A percentile compares a stretch with the other conserved stretches of the same genome.
Evolutionary conservation across 2,113 vertebrate genomes (phyloP).

Genomic region (Anolis carolinensis): DNA sequence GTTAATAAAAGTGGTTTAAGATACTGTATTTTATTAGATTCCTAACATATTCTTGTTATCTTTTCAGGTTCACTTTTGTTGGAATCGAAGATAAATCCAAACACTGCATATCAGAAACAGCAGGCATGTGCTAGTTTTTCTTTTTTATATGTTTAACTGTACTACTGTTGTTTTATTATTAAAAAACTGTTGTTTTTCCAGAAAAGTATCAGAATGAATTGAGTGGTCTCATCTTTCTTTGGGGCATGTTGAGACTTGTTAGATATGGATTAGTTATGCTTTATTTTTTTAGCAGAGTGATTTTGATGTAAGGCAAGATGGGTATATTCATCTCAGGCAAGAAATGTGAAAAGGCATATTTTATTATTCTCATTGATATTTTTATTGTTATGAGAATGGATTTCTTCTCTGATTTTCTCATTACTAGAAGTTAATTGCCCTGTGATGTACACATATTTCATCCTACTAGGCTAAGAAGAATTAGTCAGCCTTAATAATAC

Average conservation of each 20-base stretch:
- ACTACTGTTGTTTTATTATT: constrained; percentile 20
- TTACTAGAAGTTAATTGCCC: background rate
- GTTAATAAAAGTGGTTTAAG: background rate
- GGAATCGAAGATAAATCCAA: constrained; percentile 98
- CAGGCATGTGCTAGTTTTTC: constrained; percentile 85
- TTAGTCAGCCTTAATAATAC: background rate
- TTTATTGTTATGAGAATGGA: background rate
- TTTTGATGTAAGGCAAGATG: background rate
- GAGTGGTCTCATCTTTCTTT: background rate
- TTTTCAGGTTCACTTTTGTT: constrained; percentile 91
- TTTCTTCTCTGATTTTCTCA: background rate
- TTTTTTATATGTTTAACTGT: constrained; percentile 61
- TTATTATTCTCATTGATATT: background rate
- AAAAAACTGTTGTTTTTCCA: constrained; percentile 1
- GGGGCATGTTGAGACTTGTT: background rate
- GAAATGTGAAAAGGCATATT: background rate
- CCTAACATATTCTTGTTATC: constrained; percentile 46
- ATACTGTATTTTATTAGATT: constrained; percentile 37
- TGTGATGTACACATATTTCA: background rate
- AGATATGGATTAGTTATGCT: background rate
- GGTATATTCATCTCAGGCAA: background rate
- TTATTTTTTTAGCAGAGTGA: background rate
- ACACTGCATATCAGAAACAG: constrained; percentile 99
- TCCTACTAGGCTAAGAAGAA: background rate
- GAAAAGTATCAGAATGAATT: constrained; percentile 21